Evolutionary conservation across 2,113 vertebrate genomes (phyloP).

Genomic region (Heliornis fulica): DNA sequence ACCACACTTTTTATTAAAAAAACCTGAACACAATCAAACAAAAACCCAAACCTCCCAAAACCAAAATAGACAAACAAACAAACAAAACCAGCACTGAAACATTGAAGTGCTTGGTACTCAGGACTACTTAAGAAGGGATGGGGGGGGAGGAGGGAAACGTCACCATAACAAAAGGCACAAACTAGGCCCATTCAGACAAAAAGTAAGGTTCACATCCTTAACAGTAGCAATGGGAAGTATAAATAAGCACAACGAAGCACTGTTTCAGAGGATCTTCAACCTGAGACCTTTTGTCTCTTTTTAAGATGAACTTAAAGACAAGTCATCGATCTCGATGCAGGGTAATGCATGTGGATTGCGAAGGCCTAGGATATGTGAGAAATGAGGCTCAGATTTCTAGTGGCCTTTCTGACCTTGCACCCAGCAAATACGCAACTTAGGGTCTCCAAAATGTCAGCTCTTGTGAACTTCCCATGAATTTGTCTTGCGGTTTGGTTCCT

Average conservation of each 20-base stretch:
- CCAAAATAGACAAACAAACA: no score
- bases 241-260: not conserved
- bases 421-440: not conserved
- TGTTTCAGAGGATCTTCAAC: not conserved
- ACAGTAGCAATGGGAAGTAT: not conserved
- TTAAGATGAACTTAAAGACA: not conserved
- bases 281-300: not conserved
- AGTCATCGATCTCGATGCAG: not conserved
- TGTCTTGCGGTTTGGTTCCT: not conserved
- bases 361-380: not conserved
- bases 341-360: not conserved
- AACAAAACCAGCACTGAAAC: no score
- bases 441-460: not conserved
- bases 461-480: not conserved
- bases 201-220: not conserved
- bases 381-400: not conserved
- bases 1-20: not conserved
- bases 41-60: not conserved
- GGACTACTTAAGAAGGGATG: not conserved
- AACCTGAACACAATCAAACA: not conserved
- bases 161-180: not conserved
- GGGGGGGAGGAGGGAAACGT: not conserved
- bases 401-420: not conserved
- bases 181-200: not conserved
- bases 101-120: no score